phyloP scores from a whole-genome alignment of 2,888 invertebrate genomes.

The Coleophora flavipennella region DNA sequence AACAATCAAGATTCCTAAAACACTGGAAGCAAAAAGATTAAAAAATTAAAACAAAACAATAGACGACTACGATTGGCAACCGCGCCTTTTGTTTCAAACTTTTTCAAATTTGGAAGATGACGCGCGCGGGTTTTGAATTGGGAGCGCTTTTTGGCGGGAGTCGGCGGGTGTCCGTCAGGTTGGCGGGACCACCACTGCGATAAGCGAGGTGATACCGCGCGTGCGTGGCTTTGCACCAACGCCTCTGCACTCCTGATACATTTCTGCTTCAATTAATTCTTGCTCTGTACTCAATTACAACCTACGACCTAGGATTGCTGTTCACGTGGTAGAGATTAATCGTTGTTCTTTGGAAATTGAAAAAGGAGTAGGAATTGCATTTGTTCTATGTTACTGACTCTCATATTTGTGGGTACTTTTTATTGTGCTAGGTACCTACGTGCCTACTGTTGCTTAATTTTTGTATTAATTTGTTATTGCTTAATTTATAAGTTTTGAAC shows the following conservation, averaged over 20 bases:
- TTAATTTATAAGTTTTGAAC: no score
- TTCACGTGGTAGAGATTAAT: conserved; percentile 21
- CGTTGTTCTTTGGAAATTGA: neutral
- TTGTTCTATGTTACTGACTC: no score
- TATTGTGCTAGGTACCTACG: no score
- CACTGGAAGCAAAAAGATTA: neutral
- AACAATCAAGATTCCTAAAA: no score
- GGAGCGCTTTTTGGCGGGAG: neutral
- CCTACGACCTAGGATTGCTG: conserved; percentile 40
- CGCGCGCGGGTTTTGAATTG: no score
- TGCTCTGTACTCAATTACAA: conserved; percentile 61
- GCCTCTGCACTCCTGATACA: conserved; percentile 62
- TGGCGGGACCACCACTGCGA: conserved; percentile 49
- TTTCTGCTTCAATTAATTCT: conserved; percentile 68
- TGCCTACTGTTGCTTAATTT: no score
- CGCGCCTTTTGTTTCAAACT: conserved; percentile 3
- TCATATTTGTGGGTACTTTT: no score
- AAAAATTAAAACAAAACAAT: conserved; percentile 7
- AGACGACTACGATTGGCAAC: conserved; percentile 3
- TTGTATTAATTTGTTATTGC: no score
- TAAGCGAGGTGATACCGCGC: conserved; percentile 45
- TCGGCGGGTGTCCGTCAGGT: conserved; percentile 7
- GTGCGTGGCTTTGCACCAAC: conserved; percentile 60
- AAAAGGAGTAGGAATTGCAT: no score
- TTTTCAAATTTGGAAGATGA: conserved; percentile 3